phyloP scores from a whole-genome alignment of 2,888 invertebrate species.

The Lottia gigantea region DNA sequence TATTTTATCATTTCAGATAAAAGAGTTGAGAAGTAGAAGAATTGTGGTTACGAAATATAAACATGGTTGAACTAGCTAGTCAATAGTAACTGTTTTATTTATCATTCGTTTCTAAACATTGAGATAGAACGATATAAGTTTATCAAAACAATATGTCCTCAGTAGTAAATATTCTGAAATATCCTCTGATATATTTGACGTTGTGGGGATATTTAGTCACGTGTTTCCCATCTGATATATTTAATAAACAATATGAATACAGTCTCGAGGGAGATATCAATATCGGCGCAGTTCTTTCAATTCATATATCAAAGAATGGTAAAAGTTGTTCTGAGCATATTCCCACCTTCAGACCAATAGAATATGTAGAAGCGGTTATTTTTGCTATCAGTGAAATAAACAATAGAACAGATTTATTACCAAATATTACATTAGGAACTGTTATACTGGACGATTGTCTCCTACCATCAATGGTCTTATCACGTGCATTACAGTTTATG shows the following conservation, averaged over 20 bases:
- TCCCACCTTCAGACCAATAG: slow-evolving; percentile 30
- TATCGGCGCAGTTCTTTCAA: slow-evolving; percentile 46
- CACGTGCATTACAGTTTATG: slow-evolving; percentile 47
- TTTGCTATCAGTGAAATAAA: slow-evolving; percentile 46
- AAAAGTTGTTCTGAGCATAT: slow-evolving; percentile 30
- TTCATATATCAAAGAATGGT: slow-evolving; percentile 35
- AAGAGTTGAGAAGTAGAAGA: too few relatives aligned
- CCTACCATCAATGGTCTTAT: slow-evolving; percentile 38
- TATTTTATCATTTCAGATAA: too few relatives aligned
- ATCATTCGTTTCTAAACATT: too few relatives aligned
- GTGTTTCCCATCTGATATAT: slow-evolving; percentile 36
- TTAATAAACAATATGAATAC: slow-evolving; percentile 24
- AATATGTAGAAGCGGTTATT: slow-evolving; percentile 40
- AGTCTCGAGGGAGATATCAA: slow-evolving; percentile 36
- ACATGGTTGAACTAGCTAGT: too few relatives aligned
- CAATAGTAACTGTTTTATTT: too few relatives aligned
- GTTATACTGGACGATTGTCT: slow-evolving; percentile 47
- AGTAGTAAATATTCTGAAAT: too few relatives aligned
- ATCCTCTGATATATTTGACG: not conserved
- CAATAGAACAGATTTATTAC: slow-evolving; percentile 34
- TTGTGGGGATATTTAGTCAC: not conserved
- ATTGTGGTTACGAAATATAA: too few relatives aligned
- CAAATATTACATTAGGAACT: slow-evolving; percentile 40
- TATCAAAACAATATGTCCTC: too few relatives aligned
- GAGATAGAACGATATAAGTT: too few relatives aligned